Conservation (phyloP, 2,113 vertebrate species). For the Micronycteris hirsuta region DNA sequence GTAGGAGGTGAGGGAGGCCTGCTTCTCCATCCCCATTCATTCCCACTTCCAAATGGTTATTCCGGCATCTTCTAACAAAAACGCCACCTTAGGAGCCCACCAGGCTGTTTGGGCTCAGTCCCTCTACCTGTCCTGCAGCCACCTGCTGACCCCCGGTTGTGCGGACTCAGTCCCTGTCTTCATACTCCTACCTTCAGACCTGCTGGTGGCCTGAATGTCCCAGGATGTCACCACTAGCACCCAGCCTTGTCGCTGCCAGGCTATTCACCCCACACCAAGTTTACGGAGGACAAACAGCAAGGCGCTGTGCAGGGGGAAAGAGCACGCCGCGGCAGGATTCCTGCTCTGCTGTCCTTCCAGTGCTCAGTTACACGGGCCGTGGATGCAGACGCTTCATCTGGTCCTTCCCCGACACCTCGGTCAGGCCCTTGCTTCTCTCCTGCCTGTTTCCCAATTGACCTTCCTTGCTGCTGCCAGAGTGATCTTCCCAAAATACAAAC, state of each 20-base stretch:
- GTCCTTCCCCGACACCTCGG: background rate
- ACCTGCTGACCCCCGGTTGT: background rate
- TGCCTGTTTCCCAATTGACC: background rate
- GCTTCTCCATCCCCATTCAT: background rate
- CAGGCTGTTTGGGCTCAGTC: fast-evolving
- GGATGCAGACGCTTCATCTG: background rate
- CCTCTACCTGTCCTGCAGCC: background rate
- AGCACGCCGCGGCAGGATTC: fast-evolving
- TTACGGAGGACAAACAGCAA: fast-evolving
- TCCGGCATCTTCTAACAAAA: background rate
- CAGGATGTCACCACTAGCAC: background rate
- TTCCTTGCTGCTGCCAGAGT: background rate
- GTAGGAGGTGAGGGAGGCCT: background rate
- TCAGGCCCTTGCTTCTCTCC: background rate
- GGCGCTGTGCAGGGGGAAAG: background rate
- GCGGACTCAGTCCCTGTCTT: background rate
- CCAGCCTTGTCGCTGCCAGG: background rate
- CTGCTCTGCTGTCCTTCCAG: no score
- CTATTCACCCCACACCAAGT: no score
- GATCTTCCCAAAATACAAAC: background rate
- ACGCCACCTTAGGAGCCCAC: background rate
- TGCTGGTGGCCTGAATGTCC: background rate
- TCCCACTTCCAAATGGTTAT: background rate
- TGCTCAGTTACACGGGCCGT: no score
- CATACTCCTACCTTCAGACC: background rate